Evolutionary conservation across 53 echinoderm and acorn worm genomes (phyloP).

Genomic region (Paelopatides confundens): DNA sequence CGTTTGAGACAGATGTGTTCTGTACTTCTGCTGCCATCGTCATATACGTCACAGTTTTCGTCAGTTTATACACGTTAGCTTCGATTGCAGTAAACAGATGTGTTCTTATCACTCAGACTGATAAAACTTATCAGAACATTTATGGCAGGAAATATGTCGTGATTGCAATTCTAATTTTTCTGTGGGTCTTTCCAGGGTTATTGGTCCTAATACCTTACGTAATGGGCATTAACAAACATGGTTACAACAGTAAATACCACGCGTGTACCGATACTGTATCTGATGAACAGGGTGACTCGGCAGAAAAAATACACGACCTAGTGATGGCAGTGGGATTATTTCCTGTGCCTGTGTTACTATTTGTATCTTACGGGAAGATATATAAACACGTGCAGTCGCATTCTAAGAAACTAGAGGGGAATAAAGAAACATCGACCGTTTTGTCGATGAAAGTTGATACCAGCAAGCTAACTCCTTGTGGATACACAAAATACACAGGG

Average conservation of each 20-base stretch:
- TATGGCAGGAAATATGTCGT: slow-evolving; percentile 26
- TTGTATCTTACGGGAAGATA: slow-evolving; percentile 47
- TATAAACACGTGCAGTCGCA: slow-evolving; percentile 27
- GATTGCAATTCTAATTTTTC: not conserved
- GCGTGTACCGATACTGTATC: slow-evolving; percentile 34
- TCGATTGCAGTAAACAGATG: slow-evolving; percentile 66
- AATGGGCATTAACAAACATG: slow-evolving; percentile 18
- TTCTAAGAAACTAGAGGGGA: slow-evolving; percentile 6
- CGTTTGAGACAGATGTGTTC: slow-evolving; percentile 29
- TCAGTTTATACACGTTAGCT: slow-evolving; percentile 63
- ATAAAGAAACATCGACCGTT: slow-evolving; percentile 1
- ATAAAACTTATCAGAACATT: slow-evolving; percentile 17
- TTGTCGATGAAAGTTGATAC: slow-evolving; percentile 7
- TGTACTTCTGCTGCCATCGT: slow-evolving; percentile 46
- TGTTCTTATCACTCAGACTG: slow-evolving; percentile 63
- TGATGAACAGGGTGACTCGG: not conserved
- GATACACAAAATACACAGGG: not conserved
- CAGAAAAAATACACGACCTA: slow-evolving; percentile 20
- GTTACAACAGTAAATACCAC: slow-evolving; percentile 26
- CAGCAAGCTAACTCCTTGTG: not conserved
- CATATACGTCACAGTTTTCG: slow-evolving; percentile 44
- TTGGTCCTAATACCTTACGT: slow-evolving; percentile 5
- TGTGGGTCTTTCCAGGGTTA: slow-evolving; percentile 13
- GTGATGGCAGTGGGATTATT: slow-evolving; percentile 21
- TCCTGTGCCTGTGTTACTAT: slow-evolving; percentile 7